Base-by-base conservation (phyloP, 1,140 invertebrate genomes). In the Pristionchus pacificus region DNA sequence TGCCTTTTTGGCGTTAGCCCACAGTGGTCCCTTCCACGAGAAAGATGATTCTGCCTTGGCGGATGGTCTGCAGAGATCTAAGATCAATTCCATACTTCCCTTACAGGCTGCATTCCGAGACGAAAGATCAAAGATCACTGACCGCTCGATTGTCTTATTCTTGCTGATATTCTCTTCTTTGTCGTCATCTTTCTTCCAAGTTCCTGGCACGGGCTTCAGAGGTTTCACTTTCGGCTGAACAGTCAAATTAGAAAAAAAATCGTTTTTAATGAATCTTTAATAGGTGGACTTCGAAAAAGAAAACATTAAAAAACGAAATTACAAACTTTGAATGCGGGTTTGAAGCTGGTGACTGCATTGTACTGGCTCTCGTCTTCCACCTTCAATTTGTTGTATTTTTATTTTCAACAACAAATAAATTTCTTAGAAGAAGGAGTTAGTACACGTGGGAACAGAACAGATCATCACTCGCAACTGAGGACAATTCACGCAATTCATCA, bases 281-380 rank as follows among this genome's bases (percentile, higher is more conserved):
- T 27, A 15, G 61, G 27, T 30, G 49, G 57, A 63, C 24, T 60
- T 24, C 6, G 24, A 60, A 60, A 55, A 6, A 25, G 29, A 6
- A 59, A 65, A 59, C 70, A 66, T 72, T 33, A 65, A 75, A 65
- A 10, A n/a, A n/a, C n/a, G n/a, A n/a, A n/a, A n/a, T n/a, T n/a
- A n/a, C 19, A 19, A 10, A 49, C 38, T 19, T 49, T 49, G 38
- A 49, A 49, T 10, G 38, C 38, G 19, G 73, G 73, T 49, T 67
- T 71, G 70, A 74, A 74, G 70, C 71, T 68, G 55, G 73, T 69
- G 32, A 74, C 68, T 27, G 68, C 73, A 62, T 58, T 67, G 69
- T 74, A 74, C 65, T 71, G 63, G 70, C 64, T 63, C 64, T 71
- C 73, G 63, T 74, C 73, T 30, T 70, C 72, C 33, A n/a, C n/a